Base-by-base conservation (phyloP, 2,113 vertebrate species). In the Sarotherodon lohbergeri region DNA sequence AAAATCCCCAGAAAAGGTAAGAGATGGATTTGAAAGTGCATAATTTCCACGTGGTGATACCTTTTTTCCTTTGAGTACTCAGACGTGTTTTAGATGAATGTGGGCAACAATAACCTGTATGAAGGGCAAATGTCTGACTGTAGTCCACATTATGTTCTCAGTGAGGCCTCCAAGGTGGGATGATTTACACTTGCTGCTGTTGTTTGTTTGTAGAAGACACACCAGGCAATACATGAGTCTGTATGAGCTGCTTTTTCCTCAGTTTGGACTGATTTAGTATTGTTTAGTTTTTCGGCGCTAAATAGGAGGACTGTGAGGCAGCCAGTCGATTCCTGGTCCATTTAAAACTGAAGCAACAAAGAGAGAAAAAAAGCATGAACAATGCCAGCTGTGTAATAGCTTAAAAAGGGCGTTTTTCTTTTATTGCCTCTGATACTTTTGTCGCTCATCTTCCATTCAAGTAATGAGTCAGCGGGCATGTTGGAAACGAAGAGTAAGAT, bases 121-220 rank as follows among this genome's bases (percentile, higher is more conserved):
- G 81, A 93, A 92, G 88, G 87, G 43, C 76, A 82, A 82, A 83
- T 76, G 52, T 59, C 63, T 66, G 90, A 39, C 32, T 87, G 52
- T 85, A 79, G 4, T 91, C 81, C 81, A 90, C 54, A 50, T 82
- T 84, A 11, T 90, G 56, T 54, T 89, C 71, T 91, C 55, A 82
- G 83, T 71, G 86, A 88, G 93, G 88, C 89, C 90, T 93, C 36
- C 29, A 57, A 76, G 80, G 34, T 88, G 80, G 54, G 32, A 76
- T 91, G 81, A 89, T 88, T 89, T 88, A 90, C 92, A 91, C 87
- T 92, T 93, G 90, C 93, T 93, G 88, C 71, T 88, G 36, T 41
- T 22, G 76, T 57, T 87, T 90, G 82, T 83, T 91, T 71, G 48
- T 46, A 34, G 50, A 88, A 24, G 80, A 82, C n/a, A 50, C 6